phyloP scores from a whole-genome alignment of 1,140 invertebrate species.

The Phthorimaea operculella region DNA sequence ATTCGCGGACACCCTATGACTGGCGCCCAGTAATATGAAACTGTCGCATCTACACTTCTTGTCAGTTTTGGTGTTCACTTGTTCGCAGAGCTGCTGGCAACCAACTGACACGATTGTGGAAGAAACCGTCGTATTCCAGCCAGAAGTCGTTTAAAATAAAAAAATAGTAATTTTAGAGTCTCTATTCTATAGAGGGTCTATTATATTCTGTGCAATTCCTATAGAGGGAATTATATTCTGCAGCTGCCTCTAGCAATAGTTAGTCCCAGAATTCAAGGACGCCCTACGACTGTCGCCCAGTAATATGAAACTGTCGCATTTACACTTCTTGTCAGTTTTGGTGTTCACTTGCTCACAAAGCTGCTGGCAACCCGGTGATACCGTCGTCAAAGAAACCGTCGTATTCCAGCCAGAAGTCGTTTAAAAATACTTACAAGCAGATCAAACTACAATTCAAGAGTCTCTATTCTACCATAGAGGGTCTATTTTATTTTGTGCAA shows the following conservation, averaged over 20 bases:
- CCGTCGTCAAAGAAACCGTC: constrained; percentile 76
- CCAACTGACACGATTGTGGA: constrained; percentile 73
- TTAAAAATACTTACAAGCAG: too few species aligned
- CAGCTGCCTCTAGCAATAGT: too few species aligned
- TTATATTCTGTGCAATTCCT: too few species aligned
- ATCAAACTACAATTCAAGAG: too few species aligned
- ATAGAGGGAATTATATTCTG: too few species aligned
- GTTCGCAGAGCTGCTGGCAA: constrained; percentile 85
- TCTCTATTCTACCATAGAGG: too few species aligned
- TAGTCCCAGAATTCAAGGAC: neutral
- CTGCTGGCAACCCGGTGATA: constrained; percentile 81
- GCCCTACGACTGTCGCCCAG: neutral
- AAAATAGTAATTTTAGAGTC: neutral
- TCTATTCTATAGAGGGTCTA: neutral
- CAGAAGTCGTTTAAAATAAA: constrained; percentile 66
- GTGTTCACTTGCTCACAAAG: constrained; percentile 84
- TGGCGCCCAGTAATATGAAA: constrained; percentile 64
- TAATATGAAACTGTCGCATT: neutral
- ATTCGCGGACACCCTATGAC: constrained; percentile 75
- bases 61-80: constrained; percentile 83
- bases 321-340: constrained; percentile 53
- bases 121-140: constrained; percentile 81
- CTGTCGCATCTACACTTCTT: constrained; percentile 78
- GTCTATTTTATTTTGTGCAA: too few species aligned
- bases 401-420: constrained; percentile 79